Conservation (phyloP, 2,888 invertebrate species). For the Clepsis dumicolana region DNA sequence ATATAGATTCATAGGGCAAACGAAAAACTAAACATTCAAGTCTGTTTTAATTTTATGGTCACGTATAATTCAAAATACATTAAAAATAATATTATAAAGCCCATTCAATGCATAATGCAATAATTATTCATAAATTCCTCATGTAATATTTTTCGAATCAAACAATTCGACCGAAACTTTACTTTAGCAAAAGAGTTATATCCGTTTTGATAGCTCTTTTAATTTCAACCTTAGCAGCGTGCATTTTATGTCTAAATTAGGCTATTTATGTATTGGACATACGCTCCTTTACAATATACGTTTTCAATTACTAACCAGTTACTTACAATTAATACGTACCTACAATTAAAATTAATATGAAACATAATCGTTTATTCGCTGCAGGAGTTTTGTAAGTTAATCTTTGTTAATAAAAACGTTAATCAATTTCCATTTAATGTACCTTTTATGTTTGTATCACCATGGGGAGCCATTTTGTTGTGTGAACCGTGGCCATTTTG, state of each 20-base stretch:
- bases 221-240: background rate
- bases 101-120: slow-evolving; percentile 12
- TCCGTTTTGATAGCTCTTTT: background rate
- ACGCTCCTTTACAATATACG: background rate
- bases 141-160: slow-evolving; percentile 5
- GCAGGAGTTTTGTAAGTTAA: slow-evolving; percentile 29
- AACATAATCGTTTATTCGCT: slow-evolving; percentile 30
- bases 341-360: slow-evolving; percentile 37
- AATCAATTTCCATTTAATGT: slow-evolving; percentile 30
- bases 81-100: background rate
- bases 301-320: slow-evolving; percentile 19
- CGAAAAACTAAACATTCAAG: no score
- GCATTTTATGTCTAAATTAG: background rate
- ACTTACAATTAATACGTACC: slow-evolving; percentile 26
- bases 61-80: background rate
- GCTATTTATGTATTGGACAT: background rate
- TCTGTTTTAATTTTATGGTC: background rate
- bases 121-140: slow-evolving; percentile 14
- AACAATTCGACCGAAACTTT: slow-evolving; percentile 22
- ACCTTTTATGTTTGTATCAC: background rate
- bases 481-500: background rate
- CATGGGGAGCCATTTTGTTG: background rate
- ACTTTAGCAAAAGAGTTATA: background rate
- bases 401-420: slow-evolving; percentile 34
- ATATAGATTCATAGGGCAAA: no score